These are phyloP conservation scores for Sebastes nivosus DNA, from an alignment of 2,797 vertebrate genomes.

Conservation along the genomic window DNA sequence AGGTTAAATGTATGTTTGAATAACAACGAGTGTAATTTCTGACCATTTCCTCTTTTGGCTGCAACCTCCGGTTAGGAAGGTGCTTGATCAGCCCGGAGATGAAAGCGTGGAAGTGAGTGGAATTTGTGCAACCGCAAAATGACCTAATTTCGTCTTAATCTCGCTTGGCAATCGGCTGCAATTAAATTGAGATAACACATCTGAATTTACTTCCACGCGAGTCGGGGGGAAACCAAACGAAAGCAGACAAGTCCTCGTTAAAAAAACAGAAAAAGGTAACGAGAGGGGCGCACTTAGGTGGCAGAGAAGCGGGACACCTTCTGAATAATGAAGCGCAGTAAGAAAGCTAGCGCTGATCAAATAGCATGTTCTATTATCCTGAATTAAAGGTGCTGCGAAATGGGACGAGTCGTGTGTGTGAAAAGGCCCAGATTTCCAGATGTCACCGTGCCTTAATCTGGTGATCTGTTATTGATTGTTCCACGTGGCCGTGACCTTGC, in stretches of 20 bases:
- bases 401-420: conserved; percentile 47
- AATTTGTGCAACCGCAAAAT: conserved; percentile 74
- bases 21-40: conserved; percentile 69
- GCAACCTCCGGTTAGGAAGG: conserved; percentile 71
- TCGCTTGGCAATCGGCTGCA: conserved; percentile 74
- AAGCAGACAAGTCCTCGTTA: conserved; percentile 69
- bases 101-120: conserved; percentile 72
- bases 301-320: conserved; percentile 54
- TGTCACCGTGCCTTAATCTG: conserved; percentile 79
- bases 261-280: conserved; percentile 18
- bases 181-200: conserved; percentile 75
- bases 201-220: conserved; percentile 66
- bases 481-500: conserved; percentile 76
- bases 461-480: conserved; percentile 82
- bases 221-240: conserved; percentile 14
- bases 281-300: conserved; percentile 56
- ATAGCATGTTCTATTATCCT: conserved; percentile 74
- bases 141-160: conserved; percentile 79
- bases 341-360: conserved; percentile 67
- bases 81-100: conserved; percentile 77
- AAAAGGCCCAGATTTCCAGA: conserved; percentile 67
- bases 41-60: conserved; percentile 68
- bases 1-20: conserved; percentile 78
- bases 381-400: conserved; percentile 61
- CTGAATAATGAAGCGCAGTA: conserved; percentile 68